Evolutionary conservation across 2,888 invertebrate species (phyloP), one percentile per base, ranked within the genome.

Genomic region (Mimachlamys varia): DNA sequence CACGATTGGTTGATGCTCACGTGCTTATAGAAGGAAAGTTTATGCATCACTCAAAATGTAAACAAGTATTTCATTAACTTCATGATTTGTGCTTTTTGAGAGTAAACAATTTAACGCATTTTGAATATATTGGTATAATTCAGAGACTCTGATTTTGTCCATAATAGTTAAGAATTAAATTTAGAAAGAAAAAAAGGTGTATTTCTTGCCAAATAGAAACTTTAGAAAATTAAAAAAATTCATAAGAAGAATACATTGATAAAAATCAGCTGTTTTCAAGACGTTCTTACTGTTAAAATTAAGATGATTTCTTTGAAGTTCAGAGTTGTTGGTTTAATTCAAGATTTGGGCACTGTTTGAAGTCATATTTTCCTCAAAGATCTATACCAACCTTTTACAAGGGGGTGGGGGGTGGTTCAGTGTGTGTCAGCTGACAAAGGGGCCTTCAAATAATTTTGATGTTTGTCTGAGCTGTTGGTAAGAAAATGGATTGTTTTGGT

Each of bases 41-140:
- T 62, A 76, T 33, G 27, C 76, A 76, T 17, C 58, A 53, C 12
- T 22, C n/a, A 76, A 62, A 19, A 62, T 62, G 62, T 22, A 62
- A 62, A 62, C n/a, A n/a, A 62, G 62, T n/a, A 27, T 76, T 76
- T 76, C 76, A 76, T 76, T 76, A 76, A 27, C 33, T 76, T 22
- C 7, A 33, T 76, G 76, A 76, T 33, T 76, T 76, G 2, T 15
- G 0, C 27, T 76, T 44, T 44, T 44, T 44, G 44, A 44, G 44
- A 7, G n/a, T n/a, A n/a, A n/a, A n/a, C n/a, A n/a, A n/a, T n/a
- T n/a, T n/a, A n/a, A n/a, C n/a, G n/a, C n/a, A n/a, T n/a, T n/a
- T n/a, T 44, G 44, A 3, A 44, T 5, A 44, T 44, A 44, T 44
- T 44, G 3, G 44, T n/a, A 7, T 44, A 44, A 44, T 44, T 44